Evolutionary conservation across 2,888 invertebrate species (phyloP), one percentile per base, ranked within the genome.

Genomic region (Sepioteuthis lessoniana): DNA sequence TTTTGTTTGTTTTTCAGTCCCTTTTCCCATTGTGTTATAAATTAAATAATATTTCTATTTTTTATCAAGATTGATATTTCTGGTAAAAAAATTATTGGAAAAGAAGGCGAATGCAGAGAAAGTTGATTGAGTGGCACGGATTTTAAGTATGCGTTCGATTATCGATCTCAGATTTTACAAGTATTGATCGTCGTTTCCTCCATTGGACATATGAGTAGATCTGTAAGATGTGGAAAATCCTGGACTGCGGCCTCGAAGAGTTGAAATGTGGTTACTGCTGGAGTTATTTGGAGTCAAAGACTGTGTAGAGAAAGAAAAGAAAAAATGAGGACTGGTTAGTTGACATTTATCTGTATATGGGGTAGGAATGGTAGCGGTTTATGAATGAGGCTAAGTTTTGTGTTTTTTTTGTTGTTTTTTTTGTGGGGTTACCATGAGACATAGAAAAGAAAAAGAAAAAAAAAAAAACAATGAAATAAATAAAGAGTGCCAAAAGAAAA

Each of bases 121-220:
- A n/a, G n/a, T 76, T 13, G 76, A 16, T 76, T 76, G n/a, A n/a
- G 4, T 76, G 76, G 13, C 76, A 76, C n/a, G n/a, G 76, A 76
- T 76, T 16, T n/a, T 76, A 55, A 5, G 55, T 55, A 55, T 76
- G 35, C 76, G n/a, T n/a, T 76, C 76, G 76, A 13, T n/a, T 76
- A 76, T 76, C 76, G n/a, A 76, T 76, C 76, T 16, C 76, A 35
- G 35, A 35, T 76, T 42, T 42, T 76, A 76, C n/a, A 76, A 16
- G 3, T n/a, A 35, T 76, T 91, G 91, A 16, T 91, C 91, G 25
- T 93, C 50, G 46, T 50, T 47, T 42, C n/a, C 46, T 37, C 55
- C 93, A 50, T 93, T 93, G 93, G 93, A 93, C 93, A 93, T 91
- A 31, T 91, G 91, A n/a, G 47, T n/a, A 50, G 93, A 35, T 93